phyloP scores from a whole-genome alignment of 2,888 invertebrate genomes.

The Lasioglossum morio region DNA sequence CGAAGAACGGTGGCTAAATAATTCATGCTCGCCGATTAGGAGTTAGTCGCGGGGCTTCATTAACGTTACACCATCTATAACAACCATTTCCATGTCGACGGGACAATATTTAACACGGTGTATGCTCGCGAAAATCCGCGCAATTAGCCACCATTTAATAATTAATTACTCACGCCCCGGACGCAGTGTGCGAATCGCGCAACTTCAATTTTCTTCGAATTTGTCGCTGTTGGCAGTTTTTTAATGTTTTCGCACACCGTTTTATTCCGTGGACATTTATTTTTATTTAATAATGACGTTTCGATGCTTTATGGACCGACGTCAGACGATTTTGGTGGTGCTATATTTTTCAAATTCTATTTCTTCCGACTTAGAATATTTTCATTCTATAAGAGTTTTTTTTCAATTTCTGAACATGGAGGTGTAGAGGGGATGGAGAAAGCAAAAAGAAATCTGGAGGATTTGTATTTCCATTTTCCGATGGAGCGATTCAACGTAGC shows the following conservation, averaged over 20 bases:
- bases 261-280: background rate
- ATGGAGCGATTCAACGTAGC: constrained; percentile 34
- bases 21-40: constrained; percentile 32
- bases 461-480: constrained; percentile 21
- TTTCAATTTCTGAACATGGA: too few species aligned
- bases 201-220: background rate
- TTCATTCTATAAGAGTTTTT: background rate
- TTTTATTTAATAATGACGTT: background rate
- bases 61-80: constrained; percentile 29
- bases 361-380: background rate
- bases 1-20: constrained; percentile 23
- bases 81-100: constrained; percentile 42
- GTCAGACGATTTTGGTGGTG: background rate
- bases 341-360: background rate
- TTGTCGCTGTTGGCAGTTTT: background rate
- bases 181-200: background rate
- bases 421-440: too few species aligned
- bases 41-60: constrained; percentile 18
- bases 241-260: background rate
- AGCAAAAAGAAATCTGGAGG: background rate
- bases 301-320: background rate
- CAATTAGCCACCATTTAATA: constrained; percentile 32
- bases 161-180: constrained; percentile 45
- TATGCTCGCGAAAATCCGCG: constrained; percentile 25
- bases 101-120: constrained; percentile 34